Evolutionary conservation across 2,113 vertebrate species (phyloP).

Genomic region (Macaca nemestrina): DNA sequence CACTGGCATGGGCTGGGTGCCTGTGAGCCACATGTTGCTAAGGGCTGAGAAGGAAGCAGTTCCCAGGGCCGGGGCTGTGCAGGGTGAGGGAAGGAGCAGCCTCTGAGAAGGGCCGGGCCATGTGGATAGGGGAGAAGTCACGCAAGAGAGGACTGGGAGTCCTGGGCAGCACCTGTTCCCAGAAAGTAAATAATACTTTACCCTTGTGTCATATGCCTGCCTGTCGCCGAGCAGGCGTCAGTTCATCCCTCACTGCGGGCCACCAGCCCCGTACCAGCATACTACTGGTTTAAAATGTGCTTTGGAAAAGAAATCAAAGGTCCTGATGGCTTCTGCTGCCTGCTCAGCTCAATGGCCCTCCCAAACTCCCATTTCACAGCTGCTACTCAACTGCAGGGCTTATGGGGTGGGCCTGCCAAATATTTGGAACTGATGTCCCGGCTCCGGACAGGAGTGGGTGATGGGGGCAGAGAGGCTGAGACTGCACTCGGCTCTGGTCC

Average conservation of each 20-base stretch:
- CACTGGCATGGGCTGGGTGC: not conserved
- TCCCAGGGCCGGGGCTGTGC: not conserved
- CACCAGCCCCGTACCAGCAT: not conserved
- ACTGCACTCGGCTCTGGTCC: not conserved
- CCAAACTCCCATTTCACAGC: conserved; percentile 37
- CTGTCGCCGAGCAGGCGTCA: conserved; percentile 42
- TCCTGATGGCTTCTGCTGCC: conserved; percentile 36
- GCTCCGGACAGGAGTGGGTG: not conserved
- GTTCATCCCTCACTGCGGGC: not conserved
- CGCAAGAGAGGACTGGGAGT: conserved; percentile 27
- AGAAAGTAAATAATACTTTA: conserved; percentile 67
- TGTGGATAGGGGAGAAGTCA: conserved; percentile 50
- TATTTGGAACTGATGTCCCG: not conserved
- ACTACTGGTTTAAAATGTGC: not conserved
- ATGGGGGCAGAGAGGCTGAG: not conserved
- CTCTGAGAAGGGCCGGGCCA: not conserved
- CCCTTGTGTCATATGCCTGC: conserved; percentile 49
- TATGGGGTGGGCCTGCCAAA: not conserved
- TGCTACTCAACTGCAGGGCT: conserved; percentile 2
- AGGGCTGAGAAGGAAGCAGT: not conserved
- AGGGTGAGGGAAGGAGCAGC: not conserved
- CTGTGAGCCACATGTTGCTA: not conserved
- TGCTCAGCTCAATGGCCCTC: not conserved
- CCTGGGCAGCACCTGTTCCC: conserved; percentile 66
- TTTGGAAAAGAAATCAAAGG: conserved; percentile 29